Percentiles rank a stretch among this genome's conserved stretches.
Conservation (phyloP, 2,113 vertebrate species). For the Condylura cristata region DNA sequence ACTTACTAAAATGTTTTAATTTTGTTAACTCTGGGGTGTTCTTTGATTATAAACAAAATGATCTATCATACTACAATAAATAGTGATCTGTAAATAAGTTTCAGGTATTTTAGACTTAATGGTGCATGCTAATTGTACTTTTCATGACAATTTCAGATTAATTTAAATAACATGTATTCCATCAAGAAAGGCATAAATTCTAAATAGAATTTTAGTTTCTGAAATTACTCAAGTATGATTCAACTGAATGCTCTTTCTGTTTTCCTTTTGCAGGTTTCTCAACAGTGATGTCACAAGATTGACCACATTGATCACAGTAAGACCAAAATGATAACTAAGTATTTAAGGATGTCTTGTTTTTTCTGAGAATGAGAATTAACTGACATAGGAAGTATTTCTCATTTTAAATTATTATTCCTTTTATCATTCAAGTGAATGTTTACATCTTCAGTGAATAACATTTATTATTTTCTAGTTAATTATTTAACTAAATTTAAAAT, state of each 20-base stretch:
- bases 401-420: conserved; percentile 32
- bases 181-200: conserved; percentile 20
- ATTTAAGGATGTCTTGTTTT: conserved; percentile 38
- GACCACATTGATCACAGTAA: conserved; percentile 87
- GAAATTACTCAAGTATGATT: conserved; percentile 60
- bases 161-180: not conserved
- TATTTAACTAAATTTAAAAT: conserved; percentile 47
- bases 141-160: conserved; percentile 11
- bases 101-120: not conserved
- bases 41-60: conserved; percentile 25
- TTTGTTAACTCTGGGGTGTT: not conserved
- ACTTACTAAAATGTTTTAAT: conserved; percentile 5
- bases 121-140: not conserved
- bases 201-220: conserved; percentile 37
- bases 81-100: conserved; percentile 23
- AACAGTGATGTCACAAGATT: conserved; percentile 88
- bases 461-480: not conserved
- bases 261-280: conserved; percentile 87
- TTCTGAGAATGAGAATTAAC: conserved; percentile 35
- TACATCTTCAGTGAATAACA: conserved; percentile 9
- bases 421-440: conserved; percentile 4
- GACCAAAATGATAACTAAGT: conserved; percentile 68
- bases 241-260: conserved; percentile 77
- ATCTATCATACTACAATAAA: not conserved
- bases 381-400: conserved; percentile 41